Percentiles rank a stretch among this genome's conserved stretches.
These are phyloP conservation scores for Xylophagus ater DNA, from an alignment of 2,888 invertebrate genomes.

Conservation along the genomic window DNA sequence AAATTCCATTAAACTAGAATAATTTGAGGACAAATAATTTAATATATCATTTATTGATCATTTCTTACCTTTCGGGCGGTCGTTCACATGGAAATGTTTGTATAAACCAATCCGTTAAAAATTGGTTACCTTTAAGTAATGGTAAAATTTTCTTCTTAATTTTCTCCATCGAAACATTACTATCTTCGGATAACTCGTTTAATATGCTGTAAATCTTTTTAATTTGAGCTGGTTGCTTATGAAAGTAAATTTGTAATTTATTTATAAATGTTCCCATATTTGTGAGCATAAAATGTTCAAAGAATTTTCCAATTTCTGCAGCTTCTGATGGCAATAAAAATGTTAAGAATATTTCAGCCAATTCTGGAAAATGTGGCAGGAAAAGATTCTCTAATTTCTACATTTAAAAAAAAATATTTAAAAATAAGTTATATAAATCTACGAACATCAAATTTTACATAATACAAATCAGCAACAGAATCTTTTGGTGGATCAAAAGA, in stretches of 20 bases:
- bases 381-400: slow-evolving; percentile 47
- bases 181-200: slow-evolving; percentile 42
- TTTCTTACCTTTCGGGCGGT: slow-evolving; percentile 61
- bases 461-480: slow-evolving; percentile 52
- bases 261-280: slow-evolving; percentile 68
- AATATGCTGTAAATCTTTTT: slow-evolving; percentile 36
- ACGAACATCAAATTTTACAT: slow-evolving; percentile 24
- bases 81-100: slow-evolving; percentile 65
- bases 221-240: slow-evolving; percentile 39
- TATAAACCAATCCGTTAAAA: slow-evolving; percentile 68
- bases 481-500: slow-evolving; percentile 51
- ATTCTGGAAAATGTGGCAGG: slow-evolving; percentile 55
- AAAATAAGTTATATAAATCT: not conserved
- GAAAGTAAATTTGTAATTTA: slow-evolving; percentile 53
- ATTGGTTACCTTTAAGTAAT: slow-evolving; percentile 65
- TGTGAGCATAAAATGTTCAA: slow-evolving; percentile 62
- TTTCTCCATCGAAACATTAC: slow-evolving; percentile 48
- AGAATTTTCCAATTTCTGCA: slow-evolving; percentile 63
- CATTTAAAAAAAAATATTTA: slow-evolving; percentile 2
- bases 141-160: slow-evolving; percentile 62
- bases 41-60: not conserved
- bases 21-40: not conserved
- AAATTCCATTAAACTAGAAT: slow-evolving; percentile 2
- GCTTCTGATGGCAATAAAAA: slow-evolving; percentile 79
- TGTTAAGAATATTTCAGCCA: slow-evolving; percentile 71